Base-by-base conservation (phyloP, 1,140 invertebrate species). In the Laupala kohalensis region DNA sequence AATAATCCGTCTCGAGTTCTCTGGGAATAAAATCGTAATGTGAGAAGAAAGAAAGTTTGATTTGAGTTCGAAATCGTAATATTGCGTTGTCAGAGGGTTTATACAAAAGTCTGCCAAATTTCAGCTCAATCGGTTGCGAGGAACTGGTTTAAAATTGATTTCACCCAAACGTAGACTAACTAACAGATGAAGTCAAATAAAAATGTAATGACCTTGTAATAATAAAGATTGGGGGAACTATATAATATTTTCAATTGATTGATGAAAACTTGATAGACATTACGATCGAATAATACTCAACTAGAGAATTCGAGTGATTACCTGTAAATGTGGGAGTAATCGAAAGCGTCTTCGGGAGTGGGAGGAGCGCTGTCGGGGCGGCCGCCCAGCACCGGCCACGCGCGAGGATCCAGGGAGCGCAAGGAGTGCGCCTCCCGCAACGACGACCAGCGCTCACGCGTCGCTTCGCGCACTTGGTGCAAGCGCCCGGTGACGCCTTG, bases 261-360 rank as follows among this genome's bases (percentile, higher is more conserved):
- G 19, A 12, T 9, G 19, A 12, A 19, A 62, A 19, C 37, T 62
- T 12, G 9, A 62, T 62, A 9, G 19, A 62, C 9, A 12, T 62
- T 9, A 19, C 37, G 19, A 62, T 12, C 9, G 37, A 62, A 12
- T 9, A 62, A 62, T 12, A 62, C n/a, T 28, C 26, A 6, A 69
- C 26, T 23, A 1, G 64, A 5, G 24, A 6, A 1, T 25, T 3
- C 23, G 3, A 1, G 13, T 15, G 4, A 4, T 68, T 84, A 92
- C 91, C 90, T 89, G 79, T 88, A 92, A 72, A 92, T 81, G 79
- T 93, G 90, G 78, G 88, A 93, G 75, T 91, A 85, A 71, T 83
- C 85, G 70, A 72, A 81, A 77, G 75, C n/a, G 64, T 64, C 0
- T 5, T 23, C 6, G 4, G 23, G 3, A 13, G 67, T 9, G 6